Conservation (phyloP, 2,113 vertebrate genomes). For the Lanius ludovicianus region DNA sequence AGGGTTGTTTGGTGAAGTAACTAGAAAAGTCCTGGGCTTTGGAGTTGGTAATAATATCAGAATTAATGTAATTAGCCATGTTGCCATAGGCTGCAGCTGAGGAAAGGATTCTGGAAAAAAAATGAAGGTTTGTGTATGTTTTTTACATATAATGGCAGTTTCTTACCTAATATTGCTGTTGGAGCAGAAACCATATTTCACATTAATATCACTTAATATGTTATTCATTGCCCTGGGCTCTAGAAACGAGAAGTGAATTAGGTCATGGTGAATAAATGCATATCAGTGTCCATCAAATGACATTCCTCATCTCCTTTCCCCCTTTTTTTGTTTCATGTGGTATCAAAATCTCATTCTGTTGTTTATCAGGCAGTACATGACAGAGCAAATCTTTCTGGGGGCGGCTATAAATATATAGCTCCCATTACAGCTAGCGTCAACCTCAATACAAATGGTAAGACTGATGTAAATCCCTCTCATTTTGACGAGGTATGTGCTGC, state of each 20-base stretch:
- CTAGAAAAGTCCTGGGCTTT: background rate
- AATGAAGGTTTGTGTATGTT: background rate
- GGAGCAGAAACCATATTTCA: conserved; percentile 61
- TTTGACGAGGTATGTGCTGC: background rate
- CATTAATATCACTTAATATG: conserved; percentile 60
- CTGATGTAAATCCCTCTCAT: conserved; percentile 16
- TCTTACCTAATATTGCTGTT: conserved; percentile 46
- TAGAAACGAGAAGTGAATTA: conserved; percentile 41
- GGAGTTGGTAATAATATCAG: background rate
- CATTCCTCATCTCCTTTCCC: conserved; percentile 34
- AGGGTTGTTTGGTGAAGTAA: background rate
- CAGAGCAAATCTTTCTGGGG: conserved; percentile 32
- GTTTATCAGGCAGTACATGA: conserved; percentile 26
- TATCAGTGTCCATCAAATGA: conserved; percentile 55
- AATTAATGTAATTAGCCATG: background rate
- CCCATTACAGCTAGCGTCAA: background rate
- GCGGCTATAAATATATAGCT: background rate
- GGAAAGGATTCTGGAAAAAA: background rate
- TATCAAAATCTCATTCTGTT: conserved; percentile 46
- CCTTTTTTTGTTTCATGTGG: background rate
- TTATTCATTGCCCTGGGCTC: conserved; percentile 61
- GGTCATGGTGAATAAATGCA: conserved; percentile 59
- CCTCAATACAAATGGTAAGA: background rate
- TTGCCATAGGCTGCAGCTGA: background rate
- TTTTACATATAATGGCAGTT: conserved; percentile 39